Base-by-base conservation (phyloP, 2,797 vertebrate genomes). In the Sebastes steindachneri region DNA sequence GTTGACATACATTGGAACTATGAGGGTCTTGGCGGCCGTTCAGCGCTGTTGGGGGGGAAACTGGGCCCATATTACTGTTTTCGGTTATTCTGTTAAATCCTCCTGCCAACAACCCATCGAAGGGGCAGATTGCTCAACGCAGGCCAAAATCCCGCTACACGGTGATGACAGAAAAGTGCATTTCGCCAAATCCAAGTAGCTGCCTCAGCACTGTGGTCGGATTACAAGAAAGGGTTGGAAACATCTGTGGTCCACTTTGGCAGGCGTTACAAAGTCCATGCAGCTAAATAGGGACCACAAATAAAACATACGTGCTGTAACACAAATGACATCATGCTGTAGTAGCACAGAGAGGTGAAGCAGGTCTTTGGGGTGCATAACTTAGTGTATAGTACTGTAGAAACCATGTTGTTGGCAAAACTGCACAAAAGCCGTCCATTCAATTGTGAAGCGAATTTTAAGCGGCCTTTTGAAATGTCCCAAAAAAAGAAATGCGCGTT, bases 161-260 rank as follows among this genome's bases (percentile, higher is more conserved):
- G 1, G 70, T 28, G 59, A 85, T 79, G 85, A 87, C 88, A 85
- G 79, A 83, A 89, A 86, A 65, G 33, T n/a, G 71, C 75, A 60
- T 48, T 48, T 64, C 57, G 65, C 75, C 77, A 80, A 91, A 92
- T 82, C 79, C 72, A 79, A 88, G 85, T 54, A 91, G 91, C 92
- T 91, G 92, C 82, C 85, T 93, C 88, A 90, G 93, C 91, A 86
- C 41, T 90, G 85, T n/a, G 84, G 88, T 82, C 9, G 15, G 62
- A 87, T 89, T 68, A 68, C 80, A 79, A 45, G 73, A 80, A 85
- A 78, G 66, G 26, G 6, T 69, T 84, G 85, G 82, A 92, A 88
- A 91, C 68, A 80, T 73, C 74, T 41, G 69, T 23, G 76, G 89
- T 80, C 65, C 45, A 33, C 58, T 64, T 65, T 92, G 90, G 91